These are phyloP conservation scores for Cinara cedri DNA, from an alignment of 2,888 invertebrate species.

Conservation along the genomic window DNA sequence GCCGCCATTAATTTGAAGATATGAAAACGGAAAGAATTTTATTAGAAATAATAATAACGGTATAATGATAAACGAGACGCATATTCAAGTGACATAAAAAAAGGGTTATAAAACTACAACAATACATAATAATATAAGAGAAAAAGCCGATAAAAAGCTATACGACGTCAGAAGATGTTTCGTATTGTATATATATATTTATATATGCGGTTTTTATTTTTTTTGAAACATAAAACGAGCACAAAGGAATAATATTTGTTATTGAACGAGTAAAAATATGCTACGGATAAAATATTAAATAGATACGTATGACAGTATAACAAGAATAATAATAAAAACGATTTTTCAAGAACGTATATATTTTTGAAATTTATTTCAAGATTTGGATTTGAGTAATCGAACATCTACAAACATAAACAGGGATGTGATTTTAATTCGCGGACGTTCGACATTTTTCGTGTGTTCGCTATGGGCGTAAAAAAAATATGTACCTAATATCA, in stretches of 20 bases:
- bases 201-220: neutral
- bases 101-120: constrained; percentile 39
- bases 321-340: too few species aligned
- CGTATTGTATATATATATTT: constrained; percentile 7
- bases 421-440: neutral
- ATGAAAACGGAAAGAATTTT: neutral
- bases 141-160: constrained; percentile 25
- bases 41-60: constrained; percentile 21
- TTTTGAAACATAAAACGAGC: neutral
- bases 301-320: too few species aligned
- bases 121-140: neutral
- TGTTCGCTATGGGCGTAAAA: too few species aligned
- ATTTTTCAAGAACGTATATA: too few species aligned
- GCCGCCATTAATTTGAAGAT: neutral
- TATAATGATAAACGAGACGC: neutral
- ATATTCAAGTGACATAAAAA: neutral
- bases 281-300: too few species aligned
- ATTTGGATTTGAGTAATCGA: too few species aligned
- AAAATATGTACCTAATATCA: too few species aligned
- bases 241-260: neutral
- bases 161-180: constrained; percentile 15
- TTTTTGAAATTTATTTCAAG: too few species aligned
- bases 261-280: neutral
- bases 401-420: too few species aligned
- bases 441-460: neutral